Conservation (phyloP, 2,888 invertebrate species). For the Campoletis raptor region DNA sequence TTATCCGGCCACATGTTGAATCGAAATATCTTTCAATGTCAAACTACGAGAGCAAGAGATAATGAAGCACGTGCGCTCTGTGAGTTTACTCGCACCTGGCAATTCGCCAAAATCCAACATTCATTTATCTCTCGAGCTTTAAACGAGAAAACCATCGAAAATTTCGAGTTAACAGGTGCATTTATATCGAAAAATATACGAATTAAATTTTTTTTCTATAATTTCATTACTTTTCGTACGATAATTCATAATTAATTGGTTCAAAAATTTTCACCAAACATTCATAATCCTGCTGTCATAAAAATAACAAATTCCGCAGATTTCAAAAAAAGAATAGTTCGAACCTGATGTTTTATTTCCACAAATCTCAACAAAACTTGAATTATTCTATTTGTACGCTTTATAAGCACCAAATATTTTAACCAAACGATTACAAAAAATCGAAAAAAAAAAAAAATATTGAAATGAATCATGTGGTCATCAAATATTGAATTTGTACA, state of each 20-base stretch:
- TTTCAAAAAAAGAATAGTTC: not conserved
- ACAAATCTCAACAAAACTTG: too few species aligned
- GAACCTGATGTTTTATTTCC: not conserved
- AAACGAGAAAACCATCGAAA: slow-evolving; percentile 4
- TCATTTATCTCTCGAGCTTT: slow-evolving; percentile 12
- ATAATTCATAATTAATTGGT: not conserved
- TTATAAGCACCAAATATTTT: too few species aligned
- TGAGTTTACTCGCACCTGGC: slow-evolving; percentile 36
- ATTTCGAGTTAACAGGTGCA: not conserved
- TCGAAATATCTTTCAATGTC: slow-evolving; percentile 43
- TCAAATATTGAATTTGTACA: too few species aligned
- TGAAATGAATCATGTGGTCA: too few species aligned
- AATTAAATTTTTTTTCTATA: not conserved
- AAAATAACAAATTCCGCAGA: not conserved
- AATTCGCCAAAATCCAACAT: slow-evolving; percentile 20
- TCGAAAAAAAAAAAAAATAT: too few species aligned
- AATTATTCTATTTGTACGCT: too few species aligned
- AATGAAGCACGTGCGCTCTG: slow-evolving; percentile 25
- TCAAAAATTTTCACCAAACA: not conserved
- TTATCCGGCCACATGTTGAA: slow-evolving; percentile 56
- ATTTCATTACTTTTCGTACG: not conserved
- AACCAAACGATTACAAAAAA: too few species aligned
- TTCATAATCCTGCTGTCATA: not conserved
- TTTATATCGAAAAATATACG: not conserved
- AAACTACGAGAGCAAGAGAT: slow-evolving; percentile 9